phyloP scores from a whole-genome alignment of 2,888 invertebrate genomes.

The Perizoma affinitatum region DNA sequence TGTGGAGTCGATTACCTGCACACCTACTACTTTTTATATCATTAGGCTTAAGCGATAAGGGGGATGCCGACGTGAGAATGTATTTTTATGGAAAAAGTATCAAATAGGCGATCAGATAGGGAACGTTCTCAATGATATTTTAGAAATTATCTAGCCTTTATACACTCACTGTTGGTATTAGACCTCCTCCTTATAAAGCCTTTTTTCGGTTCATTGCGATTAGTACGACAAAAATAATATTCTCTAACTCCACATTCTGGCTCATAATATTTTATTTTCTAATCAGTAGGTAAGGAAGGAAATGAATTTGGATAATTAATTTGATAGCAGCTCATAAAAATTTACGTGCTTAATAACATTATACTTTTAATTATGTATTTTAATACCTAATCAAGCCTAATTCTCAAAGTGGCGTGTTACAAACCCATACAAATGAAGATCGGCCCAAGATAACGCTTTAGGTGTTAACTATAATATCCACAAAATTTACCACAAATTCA shows the following conservation, averaged over 20 bases:
- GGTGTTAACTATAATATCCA: constrained; percentile 43
- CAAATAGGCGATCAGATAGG: too few species aligned
- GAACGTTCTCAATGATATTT: too few species aligned
- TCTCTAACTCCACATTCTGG: too few species aligned
- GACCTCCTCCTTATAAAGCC: too few species aligned
- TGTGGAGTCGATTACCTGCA: constrained; percentile 24
- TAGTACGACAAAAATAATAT: too few species aligned
- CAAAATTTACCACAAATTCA: constrained; percentile 24
- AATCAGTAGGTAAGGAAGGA: too few species aligned
- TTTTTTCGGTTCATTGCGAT: too few species aligned
- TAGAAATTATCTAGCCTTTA: too few species aligned
- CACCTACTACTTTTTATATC: constrained; percentile 32
- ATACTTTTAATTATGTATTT: constrained; percentile 24
- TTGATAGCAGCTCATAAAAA: constrained; percentile 22
- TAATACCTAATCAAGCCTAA: constrained; percentile 26
- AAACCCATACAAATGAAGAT: constrained; percentile 47
- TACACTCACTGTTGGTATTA: too few species aligned
- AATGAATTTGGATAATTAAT: constrained; percentile 18
- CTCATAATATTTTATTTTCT: too few species aligned
- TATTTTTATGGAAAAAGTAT: constrained; percentile 2
- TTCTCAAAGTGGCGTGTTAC: constrained; percentile 30
- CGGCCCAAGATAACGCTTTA: constrained; percentile 46
- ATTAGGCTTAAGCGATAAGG: constrained; percentile 30
- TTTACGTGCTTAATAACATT: constrained; percentile 23
- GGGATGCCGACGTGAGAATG: constrained; percentile 18